A percentile compares a stretch with the other conserved stretches of the same genome.
phyloP scores from a whole-genome alignment of 2,888 invertebrate species.

The Chrysolina oricalcia region DNA sequence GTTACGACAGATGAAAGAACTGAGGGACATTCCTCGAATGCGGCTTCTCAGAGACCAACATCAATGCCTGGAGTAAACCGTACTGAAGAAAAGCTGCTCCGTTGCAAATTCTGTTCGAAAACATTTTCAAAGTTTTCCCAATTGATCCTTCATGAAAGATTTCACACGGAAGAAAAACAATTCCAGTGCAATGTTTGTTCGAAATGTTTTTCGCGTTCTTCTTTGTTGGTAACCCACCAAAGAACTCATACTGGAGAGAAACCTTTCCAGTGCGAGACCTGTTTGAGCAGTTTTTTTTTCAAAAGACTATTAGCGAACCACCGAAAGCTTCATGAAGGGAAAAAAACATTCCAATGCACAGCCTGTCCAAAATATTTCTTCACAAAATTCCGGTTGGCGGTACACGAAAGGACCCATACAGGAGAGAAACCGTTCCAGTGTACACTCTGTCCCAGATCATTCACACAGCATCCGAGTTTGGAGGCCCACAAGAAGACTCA shows the following conservation, averaged over 20 bases:
- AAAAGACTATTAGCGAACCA: too few species aligned
- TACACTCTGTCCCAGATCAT: neutral
- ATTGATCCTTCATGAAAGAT: neutral
- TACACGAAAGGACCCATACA: neutral
- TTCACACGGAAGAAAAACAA: neutral
- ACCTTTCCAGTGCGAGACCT: neutral
- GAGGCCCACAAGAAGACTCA: neutral
- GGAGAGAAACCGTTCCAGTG: neutral
- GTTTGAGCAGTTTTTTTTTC: too few species aligned
- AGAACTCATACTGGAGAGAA: neutral
- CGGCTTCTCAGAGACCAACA: too few species aligned
- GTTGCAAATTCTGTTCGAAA: neutral
- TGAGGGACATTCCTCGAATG: neutral
- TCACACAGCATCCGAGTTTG: neutral
- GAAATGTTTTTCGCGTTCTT: neutral
- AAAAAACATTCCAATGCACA: neutral
- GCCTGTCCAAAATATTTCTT: neutral
- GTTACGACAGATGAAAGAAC: too few species aligned
- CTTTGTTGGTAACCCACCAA: neutral
- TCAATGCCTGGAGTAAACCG: too few species aligned
- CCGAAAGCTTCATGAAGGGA: neutral
- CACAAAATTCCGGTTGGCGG: neutral
- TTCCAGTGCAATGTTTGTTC: neutral
- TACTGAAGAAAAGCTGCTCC: neutral
- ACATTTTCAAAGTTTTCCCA: neutral